phyloP scores from a whole-genome alignment of 2,113 vertebrate species.

The Elephas maximus region DNA sequence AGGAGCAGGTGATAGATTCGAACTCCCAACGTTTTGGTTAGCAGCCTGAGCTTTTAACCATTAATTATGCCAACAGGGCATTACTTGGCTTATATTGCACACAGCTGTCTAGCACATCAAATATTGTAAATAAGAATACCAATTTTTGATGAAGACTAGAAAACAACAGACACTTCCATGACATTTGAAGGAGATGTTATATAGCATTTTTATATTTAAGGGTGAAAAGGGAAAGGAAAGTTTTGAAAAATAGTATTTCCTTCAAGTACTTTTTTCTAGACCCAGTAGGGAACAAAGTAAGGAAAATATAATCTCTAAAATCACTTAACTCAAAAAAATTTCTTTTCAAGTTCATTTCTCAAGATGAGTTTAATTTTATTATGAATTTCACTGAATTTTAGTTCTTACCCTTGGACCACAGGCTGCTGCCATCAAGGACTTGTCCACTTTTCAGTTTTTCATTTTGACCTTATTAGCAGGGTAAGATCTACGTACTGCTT shows the following conservation, averaged over 20 bases:
- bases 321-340: slow-evolving; percentile 29
- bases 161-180: neutral
- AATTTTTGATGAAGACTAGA: neutral
- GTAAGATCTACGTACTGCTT: neutral
- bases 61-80: too few species aligned
- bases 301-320: neutral
- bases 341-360: neutral
- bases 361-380: neutral
- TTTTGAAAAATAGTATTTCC: slow-evolving; percentile 6
- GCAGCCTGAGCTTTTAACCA: too few species aligned
- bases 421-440: neutral
- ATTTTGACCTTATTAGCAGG: neutral
- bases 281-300: neutral
- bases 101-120: neutral
- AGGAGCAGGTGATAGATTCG: too few species aligned
- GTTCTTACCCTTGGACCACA: neutral
- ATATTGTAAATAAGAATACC: neutral
- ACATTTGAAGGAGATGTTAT: neutral
- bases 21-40: too few species aligned
- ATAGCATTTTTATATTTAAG: neutral
- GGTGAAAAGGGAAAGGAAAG: neutral
- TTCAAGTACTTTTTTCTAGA: neutral
- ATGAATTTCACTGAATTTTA: neutral
- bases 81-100: neutral
- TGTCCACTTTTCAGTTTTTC: neutral